These are phyloP conservation scores for Cichlasoma orientale DNA, from an alignment of 2,797 vertebrate genomes.

Conservation along the genomic window DNA sequence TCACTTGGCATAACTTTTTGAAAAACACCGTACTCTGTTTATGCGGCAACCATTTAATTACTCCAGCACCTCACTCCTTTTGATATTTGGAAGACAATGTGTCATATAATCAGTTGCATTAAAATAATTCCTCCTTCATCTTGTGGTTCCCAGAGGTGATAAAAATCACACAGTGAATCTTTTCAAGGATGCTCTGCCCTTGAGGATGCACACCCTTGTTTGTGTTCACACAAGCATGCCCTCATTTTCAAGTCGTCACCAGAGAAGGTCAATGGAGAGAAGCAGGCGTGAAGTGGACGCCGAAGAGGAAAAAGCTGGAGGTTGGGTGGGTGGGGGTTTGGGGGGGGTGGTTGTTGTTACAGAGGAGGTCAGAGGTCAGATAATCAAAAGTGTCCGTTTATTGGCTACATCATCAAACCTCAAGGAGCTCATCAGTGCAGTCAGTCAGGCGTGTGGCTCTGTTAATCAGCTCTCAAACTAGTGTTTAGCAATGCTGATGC, in stretches of 20 bases:
- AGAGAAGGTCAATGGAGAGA: constrained; percentile 58
- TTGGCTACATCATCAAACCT: constrained; percentile 90
- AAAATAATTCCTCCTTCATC: neutral
- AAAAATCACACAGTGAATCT: constrained; percentile 19
- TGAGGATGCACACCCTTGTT: constrained; percentile 57
- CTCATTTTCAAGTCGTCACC: constrained; percentile 69
- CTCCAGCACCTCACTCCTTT: neutral
- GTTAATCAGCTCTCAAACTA: constrained; percentile 85
- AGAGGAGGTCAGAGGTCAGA: constrained; percentile 83
- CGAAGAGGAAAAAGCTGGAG: constrained; percentile 19
- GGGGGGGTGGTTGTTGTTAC: constrained; percentile 37
- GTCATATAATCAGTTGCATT: constrained; percentile 2
- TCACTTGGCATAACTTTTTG: constrained; percentile 38
- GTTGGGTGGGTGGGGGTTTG: constrained; percentile 48
- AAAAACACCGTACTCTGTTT: constrained; percentile 15
- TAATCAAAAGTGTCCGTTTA: constrained; percentile 92
- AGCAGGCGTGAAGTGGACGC: constrained; percentile 54
- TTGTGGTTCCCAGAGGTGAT: constrained; percentile 1
- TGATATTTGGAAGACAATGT: neutral
- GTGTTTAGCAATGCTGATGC: constrained; percentile 87
- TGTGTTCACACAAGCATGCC: constrained; percentile 68
- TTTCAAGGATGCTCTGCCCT: constrained; percentile 54
- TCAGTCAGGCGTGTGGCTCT: constrained; percentile 81
- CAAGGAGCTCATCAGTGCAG: constrained; percentile 86
- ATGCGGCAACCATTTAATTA: neutral